phyloP scores from a whole-genome alignment of 2,888 invertebrate species.

The Azorinus chamasolen region DNA sequence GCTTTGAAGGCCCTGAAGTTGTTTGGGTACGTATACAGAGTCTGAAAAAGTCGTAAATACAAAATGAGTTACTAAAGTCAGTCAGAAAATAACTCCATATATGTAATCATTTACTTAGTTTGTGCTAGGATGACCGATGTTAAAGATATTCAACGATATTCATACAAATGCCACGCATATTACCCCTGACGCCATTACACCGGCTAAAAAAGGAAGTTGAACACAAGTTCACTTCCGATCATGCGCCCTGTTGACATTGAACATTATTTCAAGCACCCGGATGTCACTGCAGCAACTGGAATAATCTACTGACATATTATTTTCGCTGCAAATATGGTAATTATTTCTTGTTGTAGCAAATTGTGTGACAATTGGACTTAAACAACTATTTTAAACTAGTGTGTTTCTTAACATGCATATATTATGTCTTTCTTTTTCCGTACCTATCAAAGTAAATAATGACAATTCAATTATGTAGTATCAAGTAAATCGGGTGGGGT shows the following conservation, averaged over 20 bases:
- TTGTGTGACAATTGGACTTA: too few relatives aligned
- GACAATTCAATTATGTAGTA: too few relatives aligned
- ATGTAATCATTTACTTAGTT: background rate
- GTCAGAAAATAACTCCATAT: background rate
- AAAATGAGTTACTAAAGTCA: background rate
- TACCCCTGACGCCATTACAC: slow-evolving; percentile 88
- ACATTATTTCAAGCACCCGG: slow-evolving; percentile 59
- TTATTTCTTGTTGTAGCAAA: background rate
- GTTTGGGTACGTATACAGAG: slow-evolving; percentile 98
- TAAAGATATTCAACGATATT: slow-evolving; percentile 20
- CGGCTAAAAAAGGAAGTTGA: slow-evolving; percentile 81
- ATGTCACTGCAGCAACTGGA: slow-evolving; percentile 63
- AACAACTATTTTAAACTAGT: too few relatives aligned
- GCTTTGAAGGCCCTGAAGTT: slow-evolving; percentile 99
- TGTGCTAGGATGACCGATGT: background rate
- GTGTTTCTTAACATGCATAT: too few relatives aligned
- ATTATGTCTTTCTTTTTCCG: too few relatives aligned
- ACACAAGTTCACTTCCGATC: slow-evolving; percentile 37
- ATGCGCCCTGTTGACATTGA: slow-evolving; percentile 57
- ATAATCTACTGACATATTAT: slow-evolving; percentile 49
- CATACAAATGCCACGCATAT: slow-evolving; percentile 79
- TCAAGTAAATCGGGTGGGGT: too few relatives aligned
- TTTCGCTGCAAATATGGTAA: slow-evolving; percentile 65
- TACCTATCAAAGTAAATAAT: too few relatives aligned
- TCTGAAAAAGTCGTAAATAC: slow-evolving; percentile 88